These are phyloP conservation scores for Myodes glareolus DNA, from an alignment of 2,113 vertebrate species.

Conservation along the genomic window DNA sequence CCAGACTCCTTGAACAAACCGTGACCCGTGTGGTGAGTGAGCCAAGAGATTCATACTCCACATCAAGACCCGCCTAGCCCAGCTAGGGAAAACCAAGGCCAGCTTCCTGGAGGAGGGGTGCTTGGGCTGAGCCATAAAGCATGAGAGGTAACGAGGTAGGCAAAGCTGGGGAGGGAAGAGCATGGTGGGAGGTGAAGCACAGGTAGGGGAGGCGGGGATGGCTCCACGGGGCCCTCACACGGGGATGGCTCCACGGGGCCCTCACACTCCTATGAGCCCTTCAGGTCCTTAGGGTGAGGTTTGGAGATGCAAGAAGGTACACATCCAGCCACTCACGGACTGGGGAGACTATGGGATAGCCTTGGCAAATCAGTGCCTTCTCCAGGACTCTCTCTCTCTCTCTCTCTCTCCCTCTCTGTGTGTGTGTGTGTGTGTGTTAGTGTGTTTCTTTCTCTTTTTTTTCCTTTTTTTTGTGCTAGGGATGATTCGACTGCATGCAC, in stretches of 20 bases:
- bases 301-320: not conserved
- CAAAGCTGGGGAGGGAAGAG: not conserved
- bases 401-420: too few relatives aligned
- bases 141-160: not conserved
- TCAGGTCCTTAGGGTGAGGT: not conserved
- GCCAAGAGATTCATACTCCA: not conserved
- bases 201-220: not conserved
- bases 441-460: too few relatives aligned
- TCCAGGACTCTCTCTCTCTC: not conserved
- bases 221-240: not conserved
- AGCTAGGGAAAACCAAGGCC: not conserved
- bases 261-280: not conserved
- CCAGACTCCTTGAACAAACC: not conserved
- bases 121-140: not conserved
- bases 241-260: too few relatives aligned
- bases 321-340: not conserved
- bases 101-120: slow-evolving; percentile 9
- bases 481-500: not conserved
- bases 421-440: too few relatives aligned
- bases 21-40: not conserved
- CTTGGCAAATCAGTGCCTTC: too few relatives aligned
- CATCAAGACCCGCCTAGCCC: not conserved
- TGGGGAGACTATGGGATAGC: not conserved
- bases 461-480: not conserved
- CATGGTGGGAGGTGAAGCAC: not conserved